These are phyloP conservation scores for Geophilus truncorum DNA, from an alignment of 2,888 invertebrate genomes.

Conservation along the genomic window DNA sequence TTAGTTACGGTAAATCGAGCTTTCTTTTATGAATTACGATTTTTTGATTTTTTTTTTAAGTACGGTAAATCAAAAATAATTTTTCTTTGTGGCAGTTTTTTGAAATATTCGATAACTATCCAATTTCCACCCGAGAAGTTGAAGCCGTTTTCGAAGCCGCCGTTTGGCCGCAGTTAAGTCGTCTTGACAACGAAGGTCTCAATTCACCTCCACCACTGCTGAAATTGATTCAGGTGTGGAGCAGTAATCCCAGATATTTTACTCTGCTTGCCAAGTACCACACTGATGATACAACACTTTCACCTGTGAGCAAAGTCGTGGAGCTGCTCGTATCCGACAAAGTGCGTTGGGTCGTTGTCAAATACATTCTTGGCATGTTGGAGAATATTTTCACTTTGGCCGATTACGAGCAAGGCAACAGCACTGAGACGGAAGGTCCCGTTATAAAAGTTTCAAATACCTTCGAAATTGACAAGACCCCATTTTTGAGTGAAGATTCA, in stretches of 20 bases:
- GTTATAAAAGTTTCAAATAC: neutral
- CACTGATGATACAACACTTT: slow-evolving; percentile 50
- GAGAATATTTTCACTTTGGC: slow-evolving; percentile 66
- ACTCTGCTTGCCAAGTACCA: slow-evolving; percentile 60
- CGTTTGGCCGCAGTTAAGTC: slow-evolving; percentile 71
- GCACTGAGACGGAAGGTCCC: slow-evolving; percentile 44
- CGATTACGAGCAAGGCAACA: slow-evolving; percentile 51
- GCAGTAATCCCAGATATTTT: slow-evolving; percentile 69
- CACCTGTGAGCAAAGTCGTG: slow-evolving; percentile 64
- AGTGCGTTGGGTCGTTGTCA: slow-evolving; percentile 61
- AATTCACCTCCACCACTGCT: slow-evolving; percentile 75
- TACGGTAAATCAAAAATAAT: neutral
- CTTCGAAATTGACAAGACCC: neutral
- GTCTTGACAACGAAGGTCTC: slow-evolving; percentile 72
- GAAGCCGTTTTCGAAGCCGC: slow-evolving; percentile 69
- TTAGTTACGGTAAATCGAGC: neutral
- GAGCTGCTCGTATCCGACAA: slow-evolving; percentile 65
- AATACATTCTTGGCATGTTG: slow-evolving; percentile 65
- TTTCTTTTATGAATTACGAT: neutral
- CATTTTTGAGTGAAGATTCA: neutral
- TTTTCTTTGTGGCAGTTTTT: slow-evolving; percentile 61
- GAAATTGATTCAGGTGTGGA: slow-evolving; percentile 74
- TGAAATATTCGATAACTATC: slow-evolving; percentile 68
- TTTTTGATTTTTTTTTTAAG: neutral
- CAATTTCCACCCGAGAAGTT: slow-evolving; percentile 65